phyloP scores from a whole-genome alignment of 2,113 vertebrate species.

The cattle (Bos taurus) region DNA sequence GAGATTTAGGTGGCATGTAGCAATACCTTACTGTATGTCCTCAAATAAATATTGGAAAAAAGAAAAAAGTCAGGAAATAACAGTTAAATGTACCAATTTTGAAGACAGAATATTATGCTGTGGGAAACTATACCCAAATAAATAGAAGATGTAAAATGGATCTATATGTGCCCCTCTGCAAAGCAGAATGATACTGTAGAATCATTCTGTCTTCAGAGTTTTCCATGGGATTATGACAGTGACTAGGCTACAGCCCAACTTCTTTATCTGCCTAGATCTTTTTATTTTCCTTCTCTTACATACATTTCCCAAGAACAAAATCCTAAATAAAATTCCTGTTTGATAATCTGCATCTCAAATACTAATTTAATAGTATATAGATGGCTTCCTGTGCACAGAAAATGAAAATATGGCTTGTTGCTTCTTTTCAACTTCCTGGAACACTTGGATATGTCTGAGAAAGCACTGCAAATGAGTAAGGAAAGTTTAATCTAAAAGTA shows the following conservation, averaged over 20 bases:
- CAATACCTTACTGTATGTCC: neutral
- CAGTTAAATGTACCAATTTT: neutral
- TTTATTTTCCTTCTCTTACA: neutral
- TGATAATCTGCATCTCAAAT: neutral
- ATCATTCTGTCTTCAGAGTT: neutral
- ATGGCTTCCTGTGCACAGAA: neutral
- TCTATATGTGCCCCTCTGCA: neutral
- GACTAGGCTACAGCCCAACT: neutral
- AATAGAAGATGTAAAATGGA: neutral
- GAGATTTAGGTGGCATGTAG: neutral
- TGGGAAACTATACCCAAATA: neutral
- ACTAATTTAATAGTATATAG: neutral
- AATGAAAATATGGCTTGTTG: neutral
- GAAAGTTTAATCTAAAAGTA: neutral
- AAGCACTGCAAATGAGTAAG: neutral
- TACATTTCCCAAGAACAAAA: accelerated
- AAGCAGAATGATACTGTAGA: neutral
- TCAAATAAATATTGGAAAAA: neutral
- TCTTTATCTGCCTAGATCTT: neutral
- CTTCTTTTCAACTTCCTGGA: neutral
- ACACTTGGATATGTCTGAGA: neutral
- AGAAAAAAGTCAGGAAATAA: neutral
- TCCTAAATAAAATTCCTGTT: neutral
- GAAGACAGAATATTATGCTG: neutral
- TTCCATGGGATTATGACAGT: no score